These are phyloP conservation scores for Amiota mariae DNA, from an alignment of 2,888 invertebrate species.

Conservation along the genomic window DNA sequence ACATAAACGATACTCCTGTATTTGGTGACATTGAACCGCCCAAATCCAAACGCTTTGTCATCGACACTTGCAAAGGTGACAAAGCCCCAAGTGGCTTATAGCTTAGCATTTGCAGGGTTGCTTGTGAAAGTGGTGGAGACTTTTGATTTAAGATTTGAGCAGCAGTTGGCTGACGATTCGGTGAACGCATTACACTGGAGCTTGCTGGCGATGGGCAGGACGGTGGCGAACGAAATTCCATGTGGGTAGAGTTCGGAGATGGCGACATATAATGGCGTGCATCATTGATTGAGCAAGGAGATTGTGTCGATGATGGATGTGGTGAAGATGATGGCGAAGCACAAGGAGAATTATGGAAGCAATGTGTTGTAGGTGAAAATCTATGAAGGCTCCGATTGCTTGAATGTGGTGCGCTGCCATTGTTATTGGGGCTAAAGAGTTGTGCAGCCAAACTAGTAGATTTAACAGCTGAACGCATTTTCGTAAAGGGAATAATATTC, in stretches of 20 bases:
- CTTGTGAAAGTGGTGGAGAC: constrained; percentile 67
- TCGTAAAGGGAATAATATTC: constrained; percentile 76
- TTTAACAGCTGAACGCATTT: constrained; percentile 47
- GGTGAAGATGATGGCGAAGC: constrained; percentile 73
- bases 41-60: constrained; percentile 71
- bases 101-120: constrained; percentile 70
- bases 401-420: constrained; percentile 31
- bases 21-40: constrained; percentile 71
- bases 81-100: constrained; percentile 70
- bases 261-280: constrained; percentile 50
- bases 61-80: constrained; percentile 71
- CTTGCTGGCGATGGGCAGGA: constrained; percentile 53
- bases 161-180: constrained; percentile 62
- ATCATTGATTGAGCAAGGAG: constrained; percentile 34
- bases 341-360: constrained; percentile 73
- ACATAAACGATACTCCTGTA: constrained; percentile 67
- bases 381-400: constrained; percentile 57
- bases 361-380: constrained; percentile 57
- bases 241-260: constrained; percentile 43
- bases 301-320: constrained; percentile 57
- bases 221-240: constrained; percentile 71
- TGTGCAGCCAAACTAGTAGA: constrained; percentile 31
- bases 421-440: constrained; percentile 35
- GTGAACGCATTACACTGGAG: constrained; percentile 67
- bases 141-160: constrained; percentile 63